A percentile compares a stretch with the other conserved stretches of the same genome.
Conservation (phyloP, 2,797 vertebrate genomes). For the Falco biarmicus region DNA sequence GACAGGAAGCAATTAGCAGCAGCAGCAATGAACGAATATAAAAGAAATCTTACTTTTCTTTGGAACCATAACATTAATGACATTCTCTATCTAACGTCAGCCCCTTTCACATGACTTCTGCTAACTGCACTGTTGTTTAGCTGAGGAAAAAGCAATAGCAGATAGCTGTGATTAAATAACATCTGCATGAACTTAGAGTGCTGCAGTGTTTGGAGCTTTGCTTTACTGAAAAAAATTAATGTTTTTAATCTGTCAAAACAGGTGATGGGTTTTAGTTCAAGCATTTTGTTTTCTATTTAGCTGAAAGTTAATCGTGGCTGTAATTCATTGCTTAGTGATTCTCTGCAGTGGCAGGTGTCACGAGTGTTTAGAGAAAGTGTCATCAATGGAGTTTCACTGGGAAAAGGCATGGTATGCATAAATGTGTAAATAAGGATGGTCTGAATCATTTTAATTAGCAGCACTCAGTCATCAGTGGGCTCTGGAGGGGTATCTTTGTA, state of each 20-base stretch:
- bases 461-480: background rate
- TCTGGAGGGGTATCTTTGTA: background rate
- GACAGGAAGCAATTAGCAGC: slow-evolving; percentile 74
- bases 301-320: slow-evolving; percentile 5
- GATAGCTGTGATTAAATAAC: background rate
- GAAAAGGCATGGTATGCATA: background rate
- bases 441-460: background rate
- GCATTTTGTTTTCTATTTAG: background rate
- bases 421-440: background rate
- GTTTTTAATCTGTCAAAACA: background rate
- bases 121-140: slow-evolving; percentile 25
- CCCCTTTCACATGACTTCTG: slow-evolving; percentile 37
- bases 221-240: background rate
- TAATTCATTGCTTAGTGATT: background rate
- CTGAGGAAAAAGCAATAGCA: background rate
- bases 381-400: background rate
- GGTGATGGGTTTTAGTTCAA: background rate
- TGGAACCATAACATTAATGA: slow-evolving; percentile 30
- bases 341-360: slow-evolving; percentile 10
- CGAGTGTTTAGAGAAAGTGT: background rate
- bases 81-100: slow-evolving; percentile 37
- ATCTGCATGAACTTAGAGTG: background rate
- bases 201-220: background rate
- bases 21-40: slow-evolving; percentile 22
- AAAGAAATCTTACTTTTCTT: slow-evolving; percentile 65